A percentile compares a stretch with the other conserved stretches of the same genome.
Evolutionary conservation across 2,888 invertebrate species (phyloP).

Genomic region (Latrodectus hesperus): DNA sequence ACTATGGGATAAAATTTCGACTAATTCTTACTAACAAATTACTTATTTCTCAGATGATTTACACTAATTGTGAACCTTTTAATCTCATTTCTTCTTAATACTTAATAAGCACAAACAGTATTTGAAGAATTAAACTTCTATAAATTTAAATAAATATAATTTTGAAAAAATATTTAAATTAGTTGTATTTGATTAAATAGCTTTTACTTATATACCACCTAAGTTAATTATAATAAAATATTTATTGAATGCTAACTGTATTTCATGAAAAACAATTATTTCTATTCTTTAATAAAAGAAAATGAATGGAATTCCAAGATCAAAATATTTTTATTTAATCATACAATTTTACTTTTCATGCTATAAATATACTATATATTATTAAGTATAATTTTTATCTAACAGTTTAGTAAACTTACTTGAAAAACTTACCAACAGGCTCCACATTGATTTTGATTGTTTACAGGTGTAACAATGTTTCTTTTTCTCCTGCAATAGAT

Average conservation of each 20-base stretch:
- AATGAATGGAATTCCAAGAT: not conserved
- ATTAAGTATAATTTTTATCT: not conserved
- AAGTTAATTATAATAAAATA: not conserved
- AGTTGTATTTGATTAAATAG: not conserved
- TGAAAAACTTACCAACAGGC: slow-evolving; percentile 81
- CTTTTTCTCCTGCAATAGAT: slow-evolving; percentile 80
- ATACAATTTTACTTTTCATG: not conserved
- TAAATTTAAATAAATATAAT: no score
- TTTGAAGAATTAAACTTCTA: no score
- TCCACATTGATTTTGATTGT: slow-evolving; percentile 85
- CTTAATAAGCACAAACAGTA: no score
- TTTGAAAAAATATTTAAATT: no score
- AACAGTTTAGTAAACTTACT: slow-evolving; percentile 35
- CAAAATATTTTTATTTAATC: not conserved
- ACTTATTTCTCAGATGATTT: no score
- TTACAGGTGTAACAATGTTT: slow-evolving; percentile 81
- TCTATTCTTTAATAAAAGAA: not conserved
- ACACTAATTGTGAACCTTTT: no score
- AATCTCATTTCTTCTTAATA: no score
- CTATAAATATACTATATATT: not conserved
- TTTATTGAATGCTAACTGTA: not conserved
- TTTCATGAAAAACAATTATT: not conserved
- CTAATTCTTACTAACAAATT: no score
- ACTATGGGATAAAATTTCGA: no score
- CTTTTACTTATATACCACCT: not conserved